phyloP scores from a whole-genome alignment of 2,888 invertebrate genomes.

The Myopa testacea region DNA sequence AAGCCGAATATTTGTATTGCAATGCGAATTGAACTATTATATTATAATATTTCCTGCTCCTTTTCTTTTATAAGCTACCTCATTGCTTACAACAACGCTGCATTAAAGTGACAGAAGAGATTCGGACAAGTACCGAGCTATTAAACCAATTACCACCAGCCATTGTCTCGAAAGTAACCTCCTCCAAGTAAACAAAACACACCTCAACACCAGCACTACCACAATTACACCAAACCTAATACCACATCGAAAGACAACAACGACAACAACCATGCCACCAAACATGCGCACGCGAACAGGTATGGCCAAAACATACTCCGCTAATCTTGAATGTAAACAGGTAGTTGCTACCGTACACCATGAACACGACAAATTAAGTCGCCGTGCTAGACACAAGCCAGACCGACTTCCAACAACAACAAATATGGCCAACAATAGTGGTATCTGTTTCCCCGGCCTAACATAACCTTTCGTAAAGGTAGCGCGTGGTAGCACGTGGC shows the following conservation, averaged over 20 bases:
- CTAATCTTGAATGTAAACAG: constrained; percentile 31
- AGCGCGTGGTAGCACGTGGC: background rate
- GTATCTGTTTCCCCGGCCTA: background rate
- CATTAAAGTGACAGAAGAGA: background rate
- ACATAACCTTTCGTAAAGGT: constrained; percentile 6
- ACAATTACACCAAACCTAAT: background rate
- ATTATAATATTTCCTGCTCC: too few relatives aligned
- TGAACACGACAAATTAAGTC: constrained; percentile 9
- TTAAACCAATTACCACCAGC: constrained; percentile 18
- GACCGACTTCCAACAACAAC: constrained; percentile 17
- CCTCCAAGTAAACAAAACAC: constrained; percentile 25
- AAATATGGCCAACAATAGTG: background rate
- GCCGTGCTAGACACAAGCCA: constrained; percentile 24
- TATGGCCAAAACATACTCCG: constrained; percentile 38
- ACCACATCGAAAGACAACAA: background rate
- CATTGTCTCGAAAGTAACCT: constrained; percentile 26
- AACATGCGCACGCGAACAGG: constrained; percentile 57
- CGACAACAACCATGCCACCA: background rate
- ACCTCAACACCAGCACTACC: constrained; percentile 20
- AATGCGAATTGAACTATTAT: too few relatives aligned
- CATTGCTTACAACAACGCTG: background rate
- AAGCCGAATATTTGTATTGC: too few relatives aligned
- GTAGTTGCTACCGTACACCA: constrained; percentile 3
- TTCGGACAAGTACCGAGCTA: background rate
- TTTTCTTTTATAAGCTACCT: background rate